These are phyloP conservation scores for Lemur catta DNA, from an alignment of 2,797 vertebrate genomes.

Conservation along the genomic window DNA sequence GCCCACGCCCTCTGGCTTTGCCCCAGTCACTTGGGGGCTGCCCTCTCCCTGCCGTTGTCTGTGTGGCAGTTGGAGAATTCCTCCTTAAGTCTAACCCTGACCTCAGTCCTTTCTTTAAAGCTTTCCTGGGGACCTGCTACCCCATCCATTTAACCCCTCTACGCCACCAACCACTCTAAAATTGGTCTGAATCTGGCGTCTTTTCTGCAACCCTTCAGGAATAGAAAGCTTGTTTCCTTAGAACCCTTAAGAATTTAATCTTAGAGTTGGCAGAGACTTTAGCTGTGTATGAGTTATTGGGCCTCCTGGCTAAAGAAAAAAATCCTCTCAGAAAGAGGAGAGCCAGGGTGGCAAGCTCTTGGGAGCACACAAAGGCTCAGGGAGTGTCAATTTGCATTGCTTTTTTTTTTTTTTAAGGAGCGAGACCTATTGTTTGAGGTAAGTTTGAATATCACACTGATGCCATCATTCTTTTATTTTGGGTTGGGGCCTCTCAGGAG, in stretches of 20 bases:
- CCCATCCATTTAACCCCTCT: neutral
- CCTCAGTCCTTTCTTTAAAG: neutral
- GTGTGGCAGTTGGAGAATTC: neutral
- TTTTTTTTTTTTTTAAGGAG: neutral
- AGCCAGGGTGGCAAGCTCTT: neutral
- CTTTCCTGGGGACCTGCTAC: neutral
- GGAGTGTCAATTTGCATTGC: neutral
- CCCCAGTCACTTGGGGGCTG: neutral
- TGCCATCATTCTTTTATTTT: neutral
- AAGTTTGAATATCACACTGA: neutral
- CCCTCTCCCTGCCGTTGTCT: neutral
- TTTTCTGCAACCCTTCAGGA: neutral
- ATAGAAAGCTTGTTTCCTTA: slow-evolving; percentile 51
- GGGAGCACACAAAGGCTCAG: neutral
- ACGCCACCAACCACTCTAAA: neutral
- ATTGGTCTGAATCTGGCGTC: neutral
- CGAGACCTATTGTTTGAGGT: neutral
- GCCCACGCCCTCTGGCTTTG: neutral
- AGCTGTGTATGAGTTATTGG: slow-evolving; percentile 34
- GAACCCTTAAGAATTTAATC: slow-evolving; percentile 56
- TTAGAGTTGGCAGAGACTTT: slow-evolving; percentile 47
- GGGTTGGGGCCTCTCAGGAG: neutral
- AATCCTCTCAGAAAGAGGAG: neutral
- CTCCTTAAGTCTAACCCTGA: neutral
- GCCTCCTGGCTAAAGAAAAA: slow-evolving; percentile 44